Base-by-base conservation (phyloP, 2,888 invertebrate genomes). In the Pecten maximus region DNA sequence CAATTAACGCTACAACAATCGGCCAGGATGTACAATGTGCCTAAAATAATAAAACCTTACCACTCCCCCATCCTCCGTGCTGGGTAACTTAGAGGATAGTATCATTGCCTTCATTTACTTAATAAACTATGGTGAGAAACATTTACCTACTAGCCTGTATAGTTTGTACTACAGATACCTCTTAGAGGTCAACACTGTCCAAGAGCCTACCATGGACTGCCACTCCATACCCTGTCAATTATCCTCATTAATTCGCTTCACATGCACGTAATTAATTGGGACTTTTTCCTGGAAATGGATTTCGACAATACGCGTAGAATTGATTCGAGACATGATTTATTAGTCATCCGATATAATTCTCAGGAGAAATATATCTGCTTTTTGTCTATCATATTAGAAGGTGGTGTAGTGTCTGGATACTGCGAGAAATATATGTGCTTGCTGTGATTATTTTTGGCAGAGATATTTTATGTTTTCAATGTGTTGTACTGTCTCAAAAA, bases 371-470 rank as follows among this genome's bases (percentile, higher is more conserved):
- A 28, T 35, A 28, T 28, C 74, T 35, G 74, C 35, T 74, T 19
- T 74, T 74, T 74, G 74, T 74, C 35, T 74, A 74, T 74, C 35
- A 74, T 74, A 74, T 74, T 74, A 74, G 74, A 74, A 74, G 28
- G 74, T 28, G 35, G 35, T 74, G 35, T 74, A 35, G 74, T 35
- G 74, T 74, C 74, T 74, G 74, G 74, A 74, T 74, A 35, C 74
- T 74, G 74, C 3, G 35, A 19, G 74, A 8, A 35, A 74, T 28
- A 74, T 74, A 35, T 74, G 74, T 35, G 28, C 74, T 74, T 74
- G 74, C 74, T 74, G 74, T 74, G 74, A 74, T 74, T 74, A 74
- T 74, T 74, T 74, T 74, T 74, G 74, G 74, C 74, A 74, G 35
- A 74, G 74, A 74, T 74, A 35, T 74, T 74, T 74, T 74, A 74